Base-by-base conservation (phyloP, 2,888 invertebrate genomes). In the Tetragonisca angustula region DNA sequence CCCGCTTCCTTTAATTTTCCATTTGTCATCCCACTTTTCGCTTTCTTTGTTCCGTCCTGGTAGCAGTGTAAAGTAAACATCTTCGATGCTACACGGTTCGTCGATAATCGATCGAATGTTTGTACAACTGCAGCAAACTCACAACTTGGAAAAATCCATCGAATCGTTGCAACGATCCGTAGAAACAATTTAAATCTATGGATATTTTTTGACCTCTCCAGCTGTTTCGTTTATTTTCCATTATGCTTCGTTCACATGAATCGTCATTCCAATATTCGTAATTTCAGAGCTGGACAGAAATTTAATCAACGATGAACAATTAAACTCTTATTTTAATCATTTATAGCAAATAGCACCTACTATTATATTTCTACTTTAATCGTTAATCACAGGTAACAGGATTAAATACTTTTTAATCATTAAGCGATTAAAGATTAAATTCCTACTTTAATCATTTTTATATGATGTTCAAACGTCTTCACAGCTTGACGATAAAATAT, bases 51-150 rank as follows among this genome's bases (percentile, higher is more conserved):
- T 70, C 59, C 52, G 5, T n/a, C 13, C 21, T 36, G 6, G 19
- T 36, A 17, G 21, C 69, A 54, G 19, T 32, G 50, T 24, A 65
- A 79, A 52, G 70, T 65, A 80, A 80, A 80, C 79, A 65, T 50
- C 70, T 36, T 59, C 43, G 80, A 50, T 36, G 27, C n/a, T 49
- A 49, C 27, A 70, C 64, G 52, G 27, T 32, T 67, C 79, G 3
- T 1, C 64, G 56, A 79, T 64, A 69, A 79, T 70, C 74, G 64
- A 54, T 64, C 36, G 36, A 52, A 49, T 27, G 74, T 74, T 74
- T 65, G 24, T 54, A 19, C 19, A 19, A 65, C n/a, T 36, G 32
- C 43, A 17, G 70, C 27, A 69, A 79, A 79, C 68, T 77, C 69
- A 50, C 27, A n/a, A 79, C 19, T 52, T 32, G 59, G 56, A 61